phyloP scores from a whole-genome alignment of 2,113 vertebrate species.

The Oriolus oriolus region DNA sequence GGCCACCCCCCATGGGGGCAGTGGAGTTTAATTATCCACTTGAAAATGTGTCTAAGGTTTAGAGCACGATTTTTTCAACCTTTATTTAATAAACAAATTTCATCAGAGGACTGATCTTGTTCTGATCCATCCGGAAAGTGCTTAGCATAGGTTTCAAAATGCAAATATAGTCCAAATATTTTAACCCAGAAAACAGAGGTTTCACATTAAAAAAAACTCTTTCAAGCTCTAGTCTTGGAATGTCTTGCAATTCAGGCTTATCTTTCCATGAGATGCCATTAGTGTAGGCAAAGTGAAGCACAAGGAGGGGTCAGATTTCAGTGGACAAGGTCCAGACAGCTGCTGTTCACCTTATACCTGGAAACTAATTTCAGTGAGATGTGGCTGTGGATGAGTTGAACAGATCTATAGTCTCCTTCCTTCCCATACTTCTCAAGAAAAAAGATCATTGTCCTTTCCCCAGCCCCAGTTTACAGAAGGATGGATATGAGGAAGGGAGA shows the following conservation, averaged over 20 bases:
- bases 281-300: not conserved
- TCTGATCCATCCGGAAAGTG: not conserved
- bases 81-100: not conserved
- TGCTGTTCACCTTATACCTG: not conserved
- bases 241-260: not conserved
- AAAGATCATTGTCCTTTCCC: not conserved
- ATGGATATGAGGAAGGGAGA: not conserved
- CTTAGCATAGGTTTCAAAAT: not conserved
- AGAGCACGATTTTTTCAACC: not conserved
- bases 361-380: not conserved
- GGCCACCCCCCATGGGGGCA: not conserved
- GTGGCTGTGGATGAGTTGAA: not conserved
- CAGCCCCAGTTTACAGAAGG: not conserved
- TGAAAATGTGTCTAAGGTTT: not conserved
- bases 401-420: not conserved
- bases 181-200: not conserved
- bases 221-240: not conserved
- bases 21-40: not conserved
- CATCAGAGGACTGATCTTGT: not conserved
- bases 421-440: not conserved
- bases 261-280: not conserved
- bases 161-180: not conserved
- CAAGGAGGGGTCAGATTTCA: not conserved
- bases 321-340: not conserved
- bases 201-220: not conserved